phyloP scores from a whole-genome alignment of 2,888 invertebrate species.

The Cephus pulcher region DNA sequence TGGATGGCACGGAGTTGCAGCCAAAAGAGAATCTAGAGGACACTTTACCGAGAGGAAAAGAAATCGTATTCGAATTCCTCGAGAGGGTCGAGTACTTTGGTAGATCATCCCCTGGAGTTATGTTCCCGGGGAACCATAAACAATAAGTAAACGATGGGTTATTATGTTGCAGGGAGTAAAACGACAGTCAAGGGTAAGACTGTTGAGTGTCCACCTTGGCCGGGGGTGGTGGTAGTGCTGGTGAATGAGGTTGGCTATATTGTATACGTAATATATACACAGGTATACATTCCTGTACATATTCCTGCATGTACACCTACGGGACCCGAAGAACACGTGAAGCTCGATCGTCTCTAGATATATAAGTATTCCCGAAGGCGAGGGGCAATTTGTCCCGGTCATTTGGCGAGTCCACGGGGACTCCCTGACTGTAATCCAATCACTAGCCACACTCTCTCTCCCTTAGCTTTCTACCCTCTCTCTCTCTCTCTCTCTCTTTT shows the following conservation, averaged over 20 bases:
- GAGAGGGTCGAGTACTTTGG: not conserved
- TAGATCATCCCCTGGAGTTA: slow-evolving; percentile 10
- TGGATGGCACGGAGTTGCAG: not conserved
- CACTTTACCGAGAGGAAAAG: not conserved
- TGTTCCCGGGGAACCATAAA: slow-evolving; percentile 38
- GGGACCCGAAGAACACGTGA: slow-evolving; percentile 23
- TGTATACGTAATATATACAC: not conserved
- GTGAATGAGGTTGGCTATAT: not conserved
- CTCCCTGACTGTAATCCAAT: slow-evolving; percentile 67
- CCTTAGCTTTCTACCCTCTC: slow-evolving; percentile 28
- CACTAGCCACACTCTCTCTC: slow-evolving; percentile 63
- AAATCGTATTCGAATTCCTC: not conserved
- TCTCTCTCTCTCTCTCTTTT: slow-evolving; percentile 12
- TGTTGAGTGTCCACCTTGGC: not conserved
- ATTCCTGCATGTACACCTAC: not conserved
- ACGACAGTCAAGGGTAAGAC: slow-evolving; percentile 9
- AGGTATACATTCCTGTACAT: not conserved
- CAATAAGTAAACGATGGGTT: slow-evolving; percentile 49
- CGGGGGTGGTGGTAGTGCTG: not conserved
- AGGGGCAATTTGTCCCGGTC: slow-evolving; percentile 68
- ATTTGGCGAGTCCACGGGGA: slow-evolving; percentile 66
- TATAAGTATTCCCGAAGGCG: slow-evolving; percentile 67
- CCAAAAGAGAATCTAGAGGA: slow-evolving; percentile 11
- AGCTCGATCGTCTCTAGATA: slow-evolving; percentile 55
- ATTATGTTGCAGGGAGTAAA: slow-evolving; percentile 38